Evolutionary conservation across 2,113 vertebrate genomes (phyloP), one percentile per base, ranked within the genome.

Genomic region (Actenoides hombroni): DNA sequence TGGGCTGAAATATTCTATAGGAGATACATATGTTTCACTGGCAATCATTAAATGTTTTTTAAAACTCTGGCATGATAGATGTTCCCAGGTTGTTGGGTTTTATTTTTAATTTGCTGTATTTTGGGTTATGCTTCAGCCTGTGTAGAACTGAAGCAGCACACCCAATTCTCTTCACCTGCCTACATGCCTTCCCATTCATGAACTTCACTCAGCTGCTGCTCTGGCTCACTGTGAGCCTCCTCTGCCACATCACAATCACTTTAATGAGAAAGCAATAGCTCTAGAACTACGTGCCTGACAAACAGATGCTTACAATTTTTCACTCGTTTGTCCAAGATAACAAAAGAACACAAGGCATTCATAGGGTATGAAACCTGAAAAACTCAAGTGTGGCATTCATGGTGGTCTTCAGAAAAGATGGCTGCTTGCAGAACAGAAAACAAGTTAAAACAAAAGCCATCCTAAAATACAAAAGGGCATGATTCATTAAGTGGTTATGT

Each of bases 1-100:
- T 5, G 18, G 0, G 2, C 2, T 31, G 20, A 60, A 76, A 82
- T 5, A 16, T 6, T 51, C 56, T 60, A 2, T 0, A 39, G 70
- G 31, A 54, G 51, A 71, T 78, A 75, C 6, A 33, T 0, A 11
- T 18, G 28, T 57, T 69, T 75, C 84, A 44, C 21, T 20, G 61
- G n/a, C 20, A 59, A 16, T n/a, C 42, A 39, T 6, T 5, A 25
- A 46, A 25, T 6, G 16, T 29, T 53, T 63, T 88, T 9, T 10
- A 70, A 83, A 88, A 53, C 8, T 59, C 31, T 5, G 7, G 24
- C 25, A 13, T 4, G 31, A 37, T 35, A 33, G 64, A 29, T 51
- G 7, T 14, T 75, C 28, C 18, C 25, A 51, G 73, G 46, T 25
- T 69, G 26, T 2, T 59, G 37, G 35, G 26, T 48, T 54, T 48